Evolutionary conservation across 2,888 invertebrate genomes (phyloP).

Genomic region (Argyra leucocephala): DNA sequence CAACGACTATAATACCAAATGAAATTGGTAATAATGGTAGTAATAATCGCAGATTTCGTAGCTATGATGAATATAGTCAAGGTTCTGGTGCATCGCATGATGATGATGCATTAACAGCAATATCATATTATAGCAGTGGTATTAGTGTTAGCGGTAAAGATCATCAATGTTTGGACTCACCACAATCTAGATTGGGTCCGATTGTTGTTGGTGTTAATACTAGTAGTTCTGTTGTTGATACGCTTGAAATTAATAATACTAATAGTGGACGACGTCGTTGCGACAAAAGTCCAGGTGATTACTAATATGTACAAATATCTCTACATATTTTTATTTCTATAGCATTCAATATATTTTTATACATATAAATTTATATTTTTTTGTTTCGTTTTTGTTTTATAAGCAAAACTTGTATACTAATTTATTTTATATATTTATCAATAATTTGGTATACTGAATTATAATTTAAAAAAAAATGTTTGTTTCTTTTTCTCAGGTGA

Average conservation of each 20-base stretch:
- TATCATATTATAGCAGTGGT: constrained; percentile 28
- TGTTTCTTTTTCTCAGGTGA: constrained; percentile 45
- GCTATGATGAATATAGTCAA: constrained; percentile 65
- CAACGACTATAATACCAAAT: constrained; percentile 33
- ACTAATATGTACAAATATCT: no score
- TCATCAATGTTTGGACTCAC: constrained; percentile 34
- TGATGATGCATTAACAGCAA: constrained; percentile 41
- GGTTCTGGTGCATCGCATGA: constrained; percentile 59
- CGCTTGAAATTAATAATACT: constrained; percentile 30
- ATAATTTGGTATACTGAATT: no score
- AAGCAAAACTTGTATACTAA: no score
- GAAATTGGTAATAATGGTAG: constrained; percentile 26
- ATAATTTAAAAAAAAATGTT: no score
- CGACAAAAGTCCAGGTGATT: constrained; percentile 41
- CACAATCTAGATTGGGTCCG: constrained; percentile 35
- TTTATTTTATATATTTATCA: no score
- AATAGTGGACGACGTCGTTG: constrained; percentile 39
- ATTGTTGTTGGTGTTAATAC: constrained; percentile 46
- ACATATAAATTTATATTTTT: no score
- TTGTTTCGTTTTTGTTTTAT: no score
- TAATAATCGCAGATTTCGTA: constrained; percentile 47
- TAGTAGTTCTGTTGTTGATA: constrained; percentile 27
- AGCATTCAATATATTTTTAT: no score
- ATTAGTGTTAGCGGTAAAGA: constrained; percentile 44
- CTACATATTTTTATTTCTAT: no score